Evolutionary conservation across 2,113 vertebrate species (phyloP), one percentile per base, ranked within the genome.

Genomic region (Lipophrys pholis): DNA sequence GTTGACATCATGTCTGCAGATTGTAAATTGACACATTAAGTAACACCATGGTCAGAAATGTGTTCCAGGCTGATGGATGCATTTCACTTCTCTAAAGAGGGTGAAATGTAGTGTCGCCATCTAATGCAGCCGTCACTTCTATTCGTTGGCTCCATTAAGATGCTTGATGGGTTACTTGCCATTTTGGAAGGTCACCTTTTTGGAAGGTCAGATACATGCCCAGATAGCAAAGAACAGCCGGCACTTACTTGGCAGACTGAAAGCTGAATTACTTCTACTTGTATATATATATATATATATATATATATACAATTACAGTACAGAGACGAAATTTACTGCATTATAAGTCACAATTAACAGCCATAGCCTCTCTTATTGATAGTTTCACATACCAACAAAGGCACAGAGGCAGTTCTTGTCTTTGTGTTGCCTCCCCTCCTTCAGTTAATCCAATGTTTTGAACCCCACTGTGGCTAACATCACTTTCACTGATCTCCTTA

Each of bases 401-500:
- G 54, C 9, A 42, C 52, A 12, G 35, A 43, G 21, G 8, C 17
- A 55, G 11, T 8, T 6, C 9, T 49, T 56, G 46, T 2, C 14
- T 52, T 35, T 52, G 9, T 59, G 51, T 21, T 41, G 16, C 41
- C 6, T 4, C 45, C 36, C 62, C n/a, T 57, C 6, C 16, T 59
- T 58, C 0, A 8, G 38, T 46, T 40, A n/a, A 0, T 9, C n/a
- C 11, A 7, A 5, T n/a, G 21, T 39, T 15, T 15, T 36, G 6
- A 66, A 16, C 52, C 6, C 15, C 40, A 48, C 11, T 17, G 35
- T 1, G 21, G 40, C 46, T 40, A 49, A 7, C 48, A n/a, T 64
- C 39, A 60, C 16, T 41, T 11, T 69, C 30, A 41, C 42, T 60
- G 30, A 36, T 76, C 17, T 10, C 39, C 40, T 40, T 39, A 30